These are phyloP conservation scores for Sebastes matsubarae DNA, from an alignment of 2,797 vertebrate species.

Conservation along the genomic window DNA sequence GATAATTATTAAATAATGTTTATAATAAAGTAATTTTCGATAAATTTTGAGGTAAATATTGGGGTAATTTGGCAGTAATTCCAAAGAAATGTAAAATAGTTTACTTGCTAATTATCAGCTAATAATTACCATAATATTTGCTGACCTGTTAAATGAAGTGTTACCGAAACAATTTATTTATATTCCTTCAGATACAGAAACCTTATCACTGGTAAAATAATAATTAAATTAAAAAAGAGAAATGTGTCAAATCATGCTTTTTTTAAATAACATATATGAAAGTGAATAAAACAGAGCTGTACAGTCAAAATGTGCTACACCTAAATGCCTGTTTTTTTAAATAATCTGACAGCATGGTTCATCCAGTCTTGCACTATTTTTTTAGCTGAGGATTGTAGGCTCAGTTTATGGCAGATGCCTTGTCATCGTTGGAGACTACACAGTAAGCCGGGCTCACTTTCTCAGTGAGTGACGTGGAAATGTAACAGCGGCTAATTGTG, in stretches of 20 bases:
- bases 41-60: no score
- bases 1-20: accelerated
- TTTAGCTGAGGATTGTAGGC: neutral
- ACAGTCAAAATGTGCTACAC: neutral
- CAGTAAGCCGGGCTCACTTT: neutral
- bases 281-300: neutral
- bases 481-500: slow-evolving; percentile 20
- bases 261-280: neutral
- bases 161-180: neutral
- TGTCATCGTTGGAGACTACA: slow-evolving; percentile 1
- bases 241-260: neutral
- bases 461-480: neutral
- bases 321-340: neutral
- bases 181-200: neutral
- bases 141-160: no score
- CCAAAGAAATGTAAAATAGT: no score
- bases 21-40: no score
- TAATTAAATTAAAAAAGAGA: slow-evolving; percentile 11
- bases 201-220: neutral
- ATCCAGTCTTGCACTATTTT: neutral
- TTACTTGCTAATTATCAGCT: no score
- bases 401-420: neutral
- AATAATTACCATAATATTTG: no score
- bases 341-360: neutral
- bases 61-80: no score